phyloP scores from a whole-genome alignment of 2,888 invertebrate species.

The Harpalus rubripes region DNA sequence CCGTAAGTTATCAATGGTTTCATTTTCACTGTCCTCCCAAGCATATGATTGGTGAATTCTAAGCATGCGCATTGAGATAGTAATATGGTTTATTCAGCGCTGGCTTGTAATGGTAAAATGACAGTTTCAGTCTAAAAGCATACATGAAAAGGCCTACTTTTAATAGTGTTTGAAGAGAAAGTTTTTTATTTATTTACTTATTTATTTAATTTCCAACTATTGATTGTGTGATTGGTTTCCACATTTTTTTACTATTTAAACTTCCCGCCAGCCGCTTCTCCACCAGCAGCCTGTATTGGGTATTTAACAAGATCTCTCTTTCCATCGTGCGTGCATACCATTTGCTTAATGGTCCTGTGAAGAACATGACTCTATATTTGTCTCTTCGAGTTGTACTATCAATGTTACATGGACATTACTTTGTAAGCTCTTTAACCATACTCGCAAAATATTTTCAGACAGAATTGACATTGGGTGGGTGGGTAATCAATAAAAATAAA shows the following conservation, averaged over 20 bases:
- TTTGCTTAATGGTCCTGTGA: constrained; percentile 38
- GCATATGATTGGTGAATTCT: too few relatives aligned
- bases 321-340: constrained; percentile 35
- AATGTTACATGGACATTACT: constrained; percentile 33
- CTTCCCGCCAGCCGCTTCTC: constrained; percentile 3
- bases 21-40: too few relatives aligned
- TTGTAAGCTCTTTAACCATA: constrained; percentile 15
- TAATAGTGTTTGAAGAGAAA: too few relatives aligned
- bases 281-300: constrained; percentile 12
- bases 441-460: constrained; percentile 40
- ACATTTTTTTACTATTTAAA: background rate
- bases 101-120: too few relatives aligned
- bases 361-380: constrained; percentile 48
- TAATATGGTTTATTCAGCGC: too few relatives aligned
- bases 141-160: too few relatives aligned
- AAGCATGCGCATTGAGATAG: too few relatives aligned
- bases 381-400: constrained; percentile 35
- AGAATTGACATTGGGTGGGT: constrained; percentile 21
- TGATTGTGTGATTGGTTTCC: too few relatives aligned
- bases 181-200: too few relatives aligned
- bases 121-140: too few relatives aligned
- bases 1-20: too few relatives aligned
- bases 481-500: constrained; percentile 41
- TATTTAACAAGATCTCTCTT: constrained; percentile 32
- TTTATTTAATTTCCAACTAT: too few relatives aligned